Base-by-base conservation (phyloP, 2,888 invertebrate genomes). In the Nymphalis polychloros region DNA sequence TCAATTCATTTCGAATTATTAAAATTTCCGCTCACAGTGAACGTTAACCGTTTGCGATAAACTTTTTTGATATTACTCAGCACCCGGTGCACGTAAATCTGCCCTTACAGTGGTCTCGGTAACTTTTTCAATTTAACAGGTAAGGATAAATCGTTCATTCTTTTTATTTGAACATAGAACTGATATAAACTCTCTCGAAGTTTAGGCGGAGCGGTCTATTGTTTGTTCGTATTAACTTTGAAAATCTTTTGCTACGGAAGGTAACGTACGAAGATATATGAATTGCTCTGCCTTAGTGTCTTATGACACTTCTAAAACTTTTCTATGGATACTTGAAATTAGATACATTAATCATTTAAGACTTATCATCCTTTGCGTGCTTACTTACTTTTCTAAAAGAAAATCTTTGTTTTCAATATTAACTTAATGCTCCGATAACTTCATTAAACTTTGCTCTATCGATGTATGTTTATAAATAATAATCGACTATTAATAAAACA, bases 81-180 rank as follows among this genome's bases (percentile, higher is more conserved):
- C 90, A 88, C 82, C 87, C 86, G 86, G 76, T 86, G 87, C 88
- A 89, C 90, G 89, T 90, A 90, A 90, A 90, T 90, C 89, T 90
- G 86, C 87, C 89, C 88, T 88, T 83, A 86, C 87, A 87, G 84
- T 90, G 85, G 90, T 89, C 86, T 85, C 84, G 77, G 86, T 80
- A 92, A 92, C 92, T 92, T 92, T 92, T 92, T 92, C 92, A 92
- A 92, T 92, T 92, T 91, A 91, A 92, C 91, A 90, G 90, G 90
- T 91, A 89, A 88, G 90, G 88, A 92, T 91, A 92, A 92, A 92
- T 90, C 90, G 89, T 90, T 89, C 87, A 89, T 89, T 90, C 90
- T 91, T 90, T 90, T 90, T 91, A 92, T 90, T 90, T 89, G 88
- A 88, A 89, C 90, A 89, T 87, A 87, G 88, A 90, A 89, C 88